These are phyloP conservation scores for Diadophis punctatus DNA, from an alignment of 2,113 vertebrate genomes.

Conservation along the genomic window DNA sequence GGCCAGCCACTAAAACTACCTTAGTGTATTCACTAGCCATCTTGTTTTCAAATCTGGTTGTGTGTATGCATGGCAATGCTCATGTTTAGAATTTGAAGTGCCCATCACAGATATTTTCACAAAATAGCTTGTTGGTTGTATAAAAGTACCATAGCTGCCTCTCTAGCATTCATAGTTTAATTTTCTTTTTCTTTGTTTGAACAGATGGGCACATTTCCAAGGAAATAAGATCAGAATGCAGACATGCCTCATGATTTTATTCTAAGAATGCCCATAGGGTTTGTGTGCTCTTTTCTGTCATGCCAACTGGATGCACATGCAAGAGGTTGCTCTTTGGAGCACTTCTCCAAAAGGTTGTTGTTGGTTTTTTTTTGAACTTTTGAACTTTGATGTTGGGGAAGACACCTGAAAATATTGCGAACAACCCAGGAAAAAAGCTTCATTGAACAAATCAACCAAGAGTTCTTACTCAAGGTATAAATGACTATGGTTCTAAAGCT, in stretches of 20 bases:
- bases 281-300: not conserved
- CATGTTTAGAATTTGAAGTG: not conserved
- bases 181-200: not conserved
- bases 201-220: not conserved
- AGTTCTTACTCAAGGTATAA: not conserved
- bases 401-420: not conserved
- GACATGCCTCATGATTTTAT: not conserved
- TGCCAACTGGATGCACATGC: not conserved
- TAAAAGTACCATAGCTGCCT: not conserved
- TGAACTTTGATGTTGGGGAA: not conserved
- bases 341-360: not conserved
- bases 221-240: not conserved
- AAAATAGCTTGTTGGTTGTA: not conserved
- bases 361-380: not conserved
- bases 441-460: not conserved
- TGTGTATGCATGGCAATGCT: not conserved
- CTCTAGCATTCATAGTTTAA: not conserved
- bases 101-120: not conserved
- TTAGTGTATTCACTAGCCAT: not conserved
- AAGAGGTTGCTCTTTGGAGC: not conserved
- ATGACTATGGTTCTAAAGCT: not conserved
- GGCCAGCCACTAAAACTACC: not conserved
- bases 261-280: not conserved
- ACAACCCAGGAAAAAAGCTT: not conserved
- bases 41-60: not conserved